Percentiles rank a stretch among this genome's conserved stretches.
Evolutionary conservation across 2,888 invertebrate species (phyloP).

Genomic region (Clanis bilineata): DNA sequence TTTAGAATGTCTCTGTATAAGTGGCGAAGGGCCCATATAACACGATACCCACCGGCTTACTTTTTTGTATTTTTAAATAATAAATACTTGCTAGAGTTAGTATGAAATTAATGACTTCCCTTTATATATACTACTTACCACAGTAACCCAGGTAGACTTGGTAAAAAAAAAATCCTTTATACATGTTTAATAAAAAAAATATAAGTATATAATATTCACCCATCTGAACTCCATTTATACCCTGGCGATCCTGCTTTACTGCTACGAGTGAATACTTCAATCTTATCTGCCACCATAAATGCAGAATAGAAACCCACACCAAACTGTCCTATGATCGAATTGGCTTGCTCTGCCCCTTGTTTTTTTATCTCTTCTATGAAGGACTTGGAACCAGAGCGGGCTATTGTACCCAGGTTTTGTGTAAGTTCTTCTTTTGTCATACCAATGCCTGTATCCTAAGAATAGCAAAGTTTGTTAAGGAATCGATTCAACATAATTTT

Average conservation of each 20-base stretch:
- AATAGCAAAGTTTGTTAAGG: slow-evolving; percentile 13
- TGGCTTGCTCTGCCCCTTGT: slow-evolving; percentile 83
- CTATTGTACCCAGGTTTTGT: slow-evolving; percentile 96
- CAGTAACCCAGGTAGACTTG: too few species aligned
- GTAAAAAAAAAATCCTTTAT: background rate
- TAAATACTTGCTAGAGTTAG: too few species aligned
- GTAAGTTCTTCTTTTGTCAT: slow-evolving; percentile 97
- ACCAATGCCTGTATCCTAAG: slow-evolving; percentile 95
- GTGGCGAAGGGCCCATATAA: too few species aligned
- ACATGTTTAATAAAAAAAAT: background rate
- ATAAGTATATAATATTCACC: slow-evolving; percentile 77
- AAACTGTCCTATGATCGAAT: slow-evolving; percentile 97
- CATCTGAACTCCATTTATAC: slow-evolving; percentile 95
- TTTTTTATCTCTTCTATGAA: slow-evolving; percentile 93
- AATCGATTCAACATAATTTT: too few species aligned
- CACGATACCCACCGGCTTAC: too few species aligned
- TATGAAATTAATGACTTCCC: too few species aligned
- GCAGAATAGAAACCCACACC: slow-evolving; percentile 99
- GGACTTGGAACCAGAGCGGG: slow-evolving; percentile 96
- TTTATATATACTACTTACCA: too few species aligned
- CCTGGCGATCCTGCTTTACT: slow-evolving; percentile 85
- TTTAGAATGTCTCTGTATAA: too few species aligned
- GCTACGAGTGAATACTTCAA: slow-evolving; percentile 94
- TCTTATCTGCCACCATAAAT: slow-evolving; percentile 98
- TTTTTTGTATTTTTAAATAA: too few species aligned